Percentiles rank a stretch among this genome's conserved stretches.
phyloP scores from a whole-genome alignment of 1,140 invertebrate species.

The Lepidurus packardi region DNA sequence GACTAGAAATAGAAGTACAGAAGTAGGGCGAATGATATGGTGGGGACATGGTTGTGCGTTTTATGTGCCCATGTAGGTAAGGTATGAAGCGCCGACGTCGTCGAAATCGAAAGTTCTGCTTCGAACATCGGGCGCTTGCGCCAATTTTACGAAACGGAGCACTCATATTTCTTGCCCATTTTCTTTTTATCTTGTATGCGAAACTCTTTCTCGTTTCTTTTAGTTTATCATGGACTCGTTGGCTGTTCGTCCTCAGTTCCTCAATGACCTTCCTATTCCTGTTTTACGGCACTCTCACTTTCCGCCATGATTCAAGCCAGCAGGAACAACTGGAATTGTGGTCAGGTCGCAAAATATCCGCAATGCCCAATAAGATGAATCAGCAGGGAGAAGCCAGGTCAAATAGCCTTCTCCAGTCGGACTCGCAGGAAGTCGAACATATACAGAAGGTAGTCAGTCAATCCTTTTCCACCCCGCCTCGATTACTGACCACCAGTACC shows the following conservation, averaged over 20 bases:
- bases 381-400: background rate
- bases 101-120: too few relatives aligned
- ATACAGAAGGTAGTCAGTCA: background rate
- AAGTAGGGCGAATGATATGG: too few relatives aligned
- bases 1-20: too few relatives aligned
- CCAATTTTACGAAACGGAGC: too few relatives aligned
- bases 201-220: background rate
- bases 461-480: background rate
- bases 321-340: background rate
- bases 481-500: background rate
- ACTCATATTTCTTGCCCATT: too few relatives aligned
- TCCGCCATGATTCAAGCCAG: background rate
- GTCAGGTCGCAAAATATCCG: background rate
- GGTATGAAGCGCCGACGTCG: too few relatives aligned
- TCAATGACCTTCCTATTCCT: conserved; percentile 15
- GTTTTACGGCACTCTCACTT: background rate
- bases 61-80: too few relatives aligned
- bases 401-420: background rate
- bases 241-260: background rate
- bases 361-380: background rate
- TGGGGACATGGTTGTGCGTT: too few relatives aligned
- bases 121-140: too few relatives aligned
- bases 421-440: background rate
- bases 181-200: too few relatives aligned
- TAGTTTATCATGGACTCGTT: background rate